Conservation (phyloP, 2,797 vertebrate species). For the Anomalospiza imberbis region DNA sequence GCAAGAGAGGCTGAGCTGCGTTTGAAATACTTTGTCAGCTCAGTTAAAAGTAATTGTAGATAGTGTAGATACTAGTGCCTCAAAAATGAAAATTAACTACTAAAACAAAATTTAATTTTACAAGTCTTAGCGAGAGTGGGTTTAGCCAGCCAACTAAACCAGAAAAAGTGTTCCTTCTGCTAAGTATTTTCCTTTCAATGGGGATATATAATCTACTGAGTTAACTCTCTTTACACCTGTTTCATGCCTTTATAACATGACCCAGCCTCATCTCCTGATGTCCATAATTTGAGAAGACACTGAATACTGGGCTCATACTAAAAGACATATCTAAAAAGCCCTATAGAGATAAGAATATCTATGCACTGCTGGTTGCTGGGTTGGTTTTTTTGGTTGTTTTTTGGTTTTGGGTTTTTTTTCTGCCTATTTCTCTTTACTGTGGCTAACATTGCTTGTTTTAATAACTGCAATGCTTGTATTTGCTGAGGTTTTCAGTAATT, state of each 20-base stretch:
- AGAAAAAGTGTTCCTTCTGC: background rate
- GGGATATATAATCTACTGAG: background rate
- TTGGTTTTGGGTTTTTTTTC: no score
- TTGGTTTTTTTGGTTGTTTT: no score
- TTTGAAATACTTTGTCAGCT: constrained; percentile 42
- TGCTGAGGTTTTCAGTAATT: background rate
- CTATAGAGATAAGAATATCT: background rate
- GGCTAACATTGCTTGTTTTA: background rate
- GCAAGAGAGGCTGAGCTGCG: background rate
- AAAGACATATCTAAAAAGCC: background rate
- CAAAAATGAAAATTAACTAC: background rate
- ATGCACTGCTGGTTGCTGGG: no score
- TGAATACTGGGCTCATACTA: background rate
- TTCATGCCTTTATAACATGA: background rate
- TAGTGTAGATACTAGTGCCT: background rate
- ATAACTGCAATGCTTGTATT: background rate
- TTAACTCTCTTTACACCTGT: background rate
- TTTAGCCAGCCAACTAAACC: background rate
- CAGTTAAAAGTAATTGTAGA: background rate
- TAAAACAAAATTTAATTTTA: background rate
- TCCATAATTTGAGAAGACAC: background rate
- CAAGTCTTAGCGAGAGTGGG: background rate
- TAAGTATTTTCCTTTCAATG: background rate
- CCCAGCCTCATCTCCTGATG: background rate
- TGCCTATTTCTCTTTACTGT: background rate